phyloP scores from a whole-genome alignment of 2,113 vertebrate genomes.

The Ameiurus melas region DNA sequence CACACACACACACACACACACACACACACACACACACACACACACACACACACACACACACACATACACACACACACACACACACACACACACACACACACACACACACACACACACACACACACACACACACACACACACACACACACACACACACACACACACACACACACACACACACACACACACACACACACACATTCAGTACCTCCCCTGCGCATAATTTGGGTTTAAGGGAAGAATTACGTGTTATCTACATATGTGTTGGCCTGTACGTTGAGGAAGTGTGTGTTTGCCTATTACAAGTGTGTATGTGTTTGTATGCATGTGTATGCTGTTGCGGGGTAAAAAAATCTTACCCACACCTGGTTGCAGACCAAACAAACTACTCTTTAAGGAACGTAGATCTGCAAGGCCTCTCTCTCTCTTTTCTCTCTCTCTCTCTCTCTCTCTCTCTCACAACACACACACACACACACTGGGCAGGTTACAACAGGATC shows the following conservation, averaged over 20 bases:
- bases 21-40: background rate
- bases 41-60: background rate
- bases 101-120: background rate
- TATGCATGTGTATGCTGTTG: background rate
- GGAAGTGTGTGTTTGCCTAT: background rate
- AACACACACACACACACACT: background rate
- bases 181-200: background rate
- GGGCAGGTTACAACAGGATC: conserved; percentile 10
- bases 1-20: background rate
- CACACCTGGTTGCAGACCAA: conserved; percentile 27
- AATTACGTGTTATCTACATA: background rate
- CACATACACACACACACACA: background rate
- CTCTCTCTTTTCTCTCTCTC: background rate
- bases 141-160: conserved; percentile 5
- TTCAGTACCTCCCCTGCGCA: background rate
- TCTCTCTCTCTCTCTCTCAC: background rate
- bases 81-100: background rate
- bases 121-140: conserved; percentile 1
- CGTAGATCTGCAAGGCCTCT: background rate
- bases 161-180: conserved; percentile 18
- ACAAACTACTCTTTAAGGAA: conserved; percentile 22
- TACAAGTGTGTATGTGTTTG: conserved; percentile 17
- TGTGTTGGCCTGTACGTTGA: background rate
- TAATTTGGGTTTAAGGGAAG: background rate
- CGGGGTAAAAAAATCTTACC: background rate